These are phyloP conservation scores for Papilio dardanus DNA, from an alignment of 1,140 invertebrate species.

Conservation along the genomic window DNA sequence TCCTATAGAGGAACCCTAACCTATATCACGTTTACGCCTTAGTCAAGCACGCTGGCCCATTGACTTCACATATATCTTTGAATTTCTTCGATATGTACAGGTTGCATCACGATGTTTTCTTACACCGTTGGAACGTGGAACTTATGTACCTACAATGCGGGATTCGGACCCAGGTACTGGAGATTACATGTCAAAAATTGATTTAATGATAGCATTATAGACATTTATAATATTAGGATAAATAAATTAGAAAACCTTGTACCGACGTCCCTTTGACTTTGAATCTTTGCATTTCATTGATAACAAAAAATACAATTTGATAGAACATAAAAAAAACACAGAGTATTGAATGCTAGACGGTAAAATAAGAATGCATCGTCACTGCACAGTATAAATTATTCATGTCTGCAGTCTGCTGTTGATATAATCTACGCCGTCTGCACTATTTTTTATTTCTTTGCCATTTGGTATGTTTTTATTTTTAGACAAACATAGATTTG, in stretches of 20 bases:
- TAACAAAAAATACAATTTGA: neutral
- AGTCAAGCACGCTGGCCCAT: too few species aligned
- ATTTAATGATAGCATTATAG: neutral
- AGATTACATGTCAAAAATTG: too few species aligned
- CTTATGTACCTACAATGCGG: too few species aligned
- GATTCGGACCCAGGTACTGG: too few species aligned
- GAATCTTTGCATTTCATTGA: neutral
- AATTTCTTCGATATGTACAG: too few species aligned
- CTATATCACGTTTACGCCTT: too few species aligned
- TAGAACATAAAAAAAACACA: neutral
- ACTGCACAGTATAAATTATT: neutral
- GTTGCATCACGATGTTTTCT: too few species aligned
- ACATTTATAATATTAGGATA: neutral
- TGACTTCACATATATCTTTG: too few species aligned
- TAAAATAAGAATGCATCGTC: constrained; percentile 16
- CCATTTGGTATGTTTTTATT: neutral
- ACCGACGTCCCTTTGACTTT: neutral
- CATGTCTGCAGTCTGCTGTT: neutral
- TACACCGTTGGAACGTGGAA: too few species aligned
- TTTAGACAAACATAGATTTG: neutral
- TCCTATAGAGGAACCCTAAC: too few species aligned
- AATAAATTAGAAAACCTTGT: neutral
- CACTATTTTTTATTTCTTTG: constrained; percentile 22
- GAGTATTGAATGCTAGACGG: neutral
- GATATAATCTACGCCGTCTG: constrained; percentile 4